Evolutionary conservation across 2,797 vertebrate species (phyloP), one percentile per base, ranked within the genome.

Genomic region (Gymnothorax reevesii): DNA sequence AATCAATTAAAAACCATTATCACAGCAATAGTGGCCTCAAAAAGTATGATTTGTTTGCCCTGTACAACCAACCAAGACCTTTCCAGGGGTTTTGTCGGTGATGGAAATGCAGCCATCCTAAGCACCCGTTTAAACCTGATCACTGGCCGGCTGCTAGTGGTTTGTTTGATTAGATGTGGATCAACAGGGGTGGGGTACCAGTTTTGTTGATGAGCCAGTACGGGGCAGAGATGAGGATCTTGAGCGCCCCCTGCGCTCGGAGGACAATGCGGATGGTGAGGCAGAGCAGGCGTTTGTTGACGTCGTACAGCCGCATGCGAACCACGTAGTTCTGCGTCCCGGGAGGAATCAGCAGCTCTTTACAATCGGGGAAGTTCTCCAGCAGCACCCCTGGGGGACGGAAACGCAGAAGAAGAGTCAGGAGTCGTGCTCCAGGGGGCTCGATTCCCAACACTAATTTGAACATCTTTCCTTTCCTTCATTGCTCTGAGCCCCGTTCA

Each of bases 141-240:
- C 33, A 7, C 15, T 33, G 15, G 49, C 75, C 54, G 7, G 49
- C 49, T 54, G 49, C 0, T 15, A 17, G 33, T 13, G 54, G 49
- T 52, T 42, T 79, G 49, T 6, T 57, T 87, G 57, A 22, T 3
- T 79, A 71, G 69, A 57, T 42, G 75, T 33, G n/a, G 42, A 7
- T n/a, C 27, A 57, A 13, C 82, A 62, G 22, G 33, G 77, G 33
- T 1, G 52, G 15, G 4, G 10, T 90, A 98, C 98, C 98, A 52
- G 98, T 99, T 93, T 99, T 99, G 94, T 99, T 99, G 90, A 98
- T 96, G 0, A 99, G 95, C 98, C 99, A 99, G 77, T 99, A 99
- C 0, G 99, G 97, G 17, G 98, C 96, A 12, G 97, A 99, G 84
- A 99, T 97, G 0, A 98, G 95, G 88, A 99, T 99, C 93, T 97